Evolutionary conservation across 2,113 vertebrate genomes (phyloP), one percentile per base, ranked within the genome.

Genomic region (Trichomycterus rosablanca): DNA sequence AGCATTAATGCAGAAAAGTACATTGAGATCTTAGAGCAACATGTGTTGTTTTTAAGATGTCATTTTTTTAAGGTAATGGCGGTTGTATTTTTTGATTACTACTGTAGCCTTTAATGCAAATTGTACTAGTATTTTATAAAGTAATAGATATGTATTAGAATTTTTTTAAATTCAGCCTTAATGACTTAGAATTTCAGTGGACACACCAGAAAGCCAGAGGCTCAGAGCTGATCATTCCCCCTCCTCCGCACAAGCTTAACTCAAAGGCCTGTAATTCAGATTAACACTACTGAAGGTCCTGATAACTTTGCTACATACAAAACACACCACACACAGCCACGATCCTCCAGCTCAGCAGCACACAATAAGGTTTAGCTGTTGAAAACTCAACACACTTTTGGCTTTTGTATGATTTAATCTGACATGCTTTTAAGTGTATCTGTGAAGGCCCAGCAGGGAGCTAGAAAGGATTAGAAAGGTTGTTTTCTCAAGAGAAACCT

Each of bases 231-330:
- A 30, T 16, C 28, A 45, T 20, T 64, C 30, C 40, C 51, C 18
- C 50, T 64, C 28, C 61, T 51, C 50, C 39, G 45, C 28, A 46
- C 40, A 37, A 4, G 28, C 50, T 53, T 53, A 34, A 34, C 23
- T 63, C 37, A 63, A 63, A 63, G 59, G 9, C 37, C 50, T 30
- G 59, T 62, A 51, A 62, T 51, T 46, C 30, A 64, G 61, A 55
- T 64, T 55, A 64, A 55, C 51, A 46, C 61, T 19, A 37, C 28
- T 37, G 61, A 64, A 37, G 51, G 51, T 34, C 42, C 61, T 37
- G 51, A 55, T 55, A 44, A 46, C 51, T 42, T 64, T 43, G n/a
- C 26, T 24, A 44, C 62, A 55, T 42, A 54, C 49, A 52, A 34
- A 20, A 52, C 54, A 51, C 46, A 43, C 16, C 24, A 15, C n/a